phyloP scores from a whole-genome alignment of 2,797 vertebrate species.

The Girardinus metallicus region DNA sequence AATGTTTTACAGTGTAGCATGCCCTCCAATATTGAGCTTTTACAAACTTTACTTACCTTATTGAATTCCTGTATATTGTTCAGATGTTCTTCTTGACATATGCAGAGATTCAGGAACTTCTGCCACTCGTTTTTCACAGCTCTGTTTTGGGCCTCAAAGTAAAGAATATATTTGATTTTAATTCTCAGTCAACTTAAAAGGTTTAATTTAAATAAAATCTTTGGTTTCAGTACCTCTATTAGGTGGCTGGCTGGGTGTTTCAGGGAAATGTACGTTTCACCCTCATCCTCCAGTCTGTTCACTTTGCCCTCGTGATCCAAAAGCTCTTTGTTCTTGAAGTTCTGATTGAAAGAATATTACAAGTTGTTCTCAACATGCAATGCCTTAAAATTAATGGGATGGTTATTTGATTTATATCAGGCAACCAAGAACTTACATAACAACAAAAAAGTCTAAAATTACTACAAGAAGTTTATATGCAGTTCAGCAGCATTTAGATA shows the following conservation, averaged over 20 bases:
- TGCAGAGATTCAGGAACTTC: constrained; percentile 96
- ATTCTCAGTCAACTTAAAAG: background rate
- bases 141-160: constrained; percentile 88
- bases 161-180: background rate
- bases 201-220: background rate
- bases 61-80: constrained; percentile 89
- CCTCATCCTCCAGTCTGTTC: constrained; percentile 92
- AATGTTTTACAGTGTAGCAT: too few species aligned
- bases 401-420: background rate
- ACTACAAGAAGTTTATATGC: background rate
- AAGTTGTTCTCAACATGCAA: background rate
- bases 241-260: constrained; percentile 90
- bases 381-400: background rate
- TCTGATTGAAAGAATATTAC: constrained; percentile 73
- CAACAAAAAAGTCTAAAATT: background rate
- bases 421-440: background rate
- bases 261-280: constrained; percentile 89
- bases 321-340: constrained; percentile 92
- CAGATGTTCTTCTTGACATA: constrained; percentile 95
- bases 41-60: constrained; percentile 70
- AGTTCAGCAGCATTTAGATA: background rate
- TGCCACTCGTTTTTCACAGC: constrained; percentile 91
- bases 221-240: constrained; percentile 82
- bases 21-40: background rate
- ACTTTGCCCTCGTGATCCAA: constrained; percentile 89